Base-by-base conservation (phyloP, 2,113 vertebrate species). In the Grantiella picta region DNA sequence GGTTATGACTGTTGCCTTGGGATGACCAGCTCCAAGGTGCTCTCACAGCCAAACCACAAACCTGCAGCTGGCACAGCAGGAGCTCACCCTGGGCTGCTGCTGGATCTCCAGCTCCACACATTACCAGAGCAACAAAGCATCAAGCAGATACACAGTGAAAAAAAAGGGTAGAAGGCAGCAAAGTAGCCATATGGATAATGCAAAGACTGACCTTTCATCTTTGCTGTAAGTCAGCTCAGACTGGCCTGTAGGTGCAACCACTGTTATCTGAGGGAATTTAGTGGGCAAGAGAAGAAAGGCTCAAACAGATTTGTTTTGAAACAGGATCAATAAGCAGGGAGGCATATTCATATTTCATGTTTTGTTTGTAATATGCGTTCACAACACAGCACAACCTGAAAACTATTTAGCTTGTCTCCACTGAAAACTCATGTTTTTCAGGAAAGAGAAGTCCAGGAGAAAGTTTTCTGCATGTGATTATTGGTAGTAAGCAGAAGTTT, bases 11-110 rank as follows among this genome's bases (percentile, higher is more conserved):
- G 56, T n/a, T 85, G 33, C 27, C 31, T 33, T 73, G n/a, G 38
- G 45, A 22, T 3, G 23, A 31, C 8, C 33, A 54, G 25, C 36
- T 59, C 45, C 0, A 0, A 65, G 45, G 7, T 53, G 20, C 5
- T 42, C 4, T 42, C 36, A 13, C 40, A 52, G 6, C 15, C 29
- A 61, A 28, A 70, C 24, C 54, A 29, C 29, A 65, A 25, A 79
- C 23, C 42, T 61, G 23, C 36, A 60, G 33, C 25, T 36, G 20
- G 15, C 50, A 45, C 9, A 36, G 20, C 54, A 36, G 52, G 75
- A 82, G 11, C 69, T 90, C 35, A 11, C 9, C 29, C 28, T 10
- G 2, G 5, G 12, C 47, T 1, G 1, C 35, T 40, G 25, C 56
- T 82, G 61, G 5, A 24, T 68, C 42, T 66, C 18, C 22, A 70